phyloP scores from a whole-genome alignment of 2,113 vertebrate species.

The Chlamydotis undulata region DNA sequence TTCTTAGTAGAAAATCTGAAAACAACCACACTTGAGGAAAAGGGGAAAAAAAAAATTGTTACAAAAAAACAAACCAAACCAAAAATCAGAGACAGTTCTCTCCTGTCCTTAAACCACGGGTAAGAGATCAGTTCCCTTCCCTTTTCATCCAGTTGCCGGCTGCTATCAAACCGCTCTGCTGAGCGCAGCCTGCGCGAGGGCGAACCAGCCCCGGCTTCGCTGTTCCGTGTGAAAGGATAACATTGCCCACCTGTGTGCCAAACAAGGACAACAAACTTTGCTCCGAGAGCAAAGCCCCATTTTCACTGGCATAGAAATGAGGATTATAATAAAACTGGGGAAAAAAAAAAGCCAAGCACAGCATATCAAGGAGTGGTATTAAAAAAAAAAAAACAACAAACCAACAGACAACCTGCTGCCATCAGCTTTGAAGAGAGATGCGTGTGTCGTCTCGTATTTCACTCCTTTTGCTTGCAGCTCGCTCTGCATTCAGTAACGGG shows the following conservation, averaged over 20 bases:
- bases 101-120: neutral
- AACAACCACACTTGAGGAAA: neutral
- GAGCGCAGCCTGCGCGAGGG: neutral
- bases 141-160: neutral
- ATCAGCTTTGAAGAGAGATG: conserved; percentile 12
- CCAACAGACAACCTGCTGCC: conserved; percentile 21
- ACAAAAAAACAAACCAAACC: neutral
- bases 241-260: neutral
- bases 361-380: neutral
- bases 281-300: neutral
- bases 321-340: conserved; percentile 6
- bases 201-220: neutral
- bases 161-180: neutral
- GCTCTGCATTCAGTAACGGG: neutral
- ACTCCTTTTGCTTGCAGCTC: neutral
- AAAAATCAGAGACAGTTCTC: neutral
- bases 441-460: neutral
- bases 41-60: neutral
- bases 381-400: neutral
- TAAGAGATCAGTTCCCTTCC: neutral
- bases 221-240: neutral
- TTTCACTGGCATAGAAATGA: neutral
- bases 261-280: conserved; percentile 4
- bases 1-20: conserved; percentile 1
- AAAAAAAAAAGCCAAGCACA: neutral